Base-by-base conservation (phyloP, 2,888 invertebrate species). In the Coecobrya sp. region DNA sequence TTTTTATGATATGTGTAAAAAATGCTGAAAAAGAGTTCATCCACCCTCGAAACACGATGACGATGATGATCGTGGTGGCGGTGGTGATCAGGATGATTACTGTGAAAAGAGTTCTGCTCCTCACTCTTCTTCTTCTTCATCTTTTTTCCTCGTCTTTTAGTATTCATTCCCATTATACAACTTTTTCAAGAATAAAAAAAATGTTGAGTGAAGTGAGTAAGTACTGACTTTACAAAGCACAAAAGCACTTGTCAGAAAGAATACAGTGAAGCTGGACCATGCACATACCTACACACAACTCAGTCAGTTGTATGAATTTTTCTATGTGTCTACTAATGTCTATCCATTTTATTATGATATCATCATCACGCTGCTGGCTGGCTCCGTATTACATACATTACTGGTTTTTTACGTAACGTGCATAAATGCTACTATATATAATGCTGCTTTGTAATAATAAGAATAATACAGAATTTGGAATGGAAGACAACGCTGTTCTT, bases 21-120 rank as follows among this genome's bases (percentile, higher is more conserved):
- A 87, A 84, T 45, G 42, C 55, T 76, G 49, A 30, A 87, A 27
- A 79, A 79, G 87, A 88, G 88, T 88, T 88, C 88, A 88, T 81
- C 88, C 88, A 88, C 88, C 88, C 86, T 86, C 55, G 45, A 76
- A 76, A 13, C 36, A 36, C 70, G n/a, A n/a, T n/a, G n/a, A 45
- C 73, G 73, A 49, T 11, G 22, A 27, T 59, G 79, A 79, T 62
- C 79, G 79, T 49, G 87, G 62, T 81, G 79, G 65, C 42, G 76
- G 16, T 86, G 68, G 19, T 79, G 88, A 88, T 79, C 49, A 79
- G 76, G 30, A 76, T 76, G 76, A 76, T 76, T 49, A 76, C 49
- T 76, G 49, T 79, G 49, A 52, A 79, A 79, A 79, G 76, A 52
- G 45, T 68, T 68, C 62, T 22, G n/a, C 22, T 45, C 8, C 42